Percentiles rank a stretch among this genome's conserved stretches.
Conservation (phyloP, 2,797 vertebrate species). For the Halcyon smyrnensis region DNA sequence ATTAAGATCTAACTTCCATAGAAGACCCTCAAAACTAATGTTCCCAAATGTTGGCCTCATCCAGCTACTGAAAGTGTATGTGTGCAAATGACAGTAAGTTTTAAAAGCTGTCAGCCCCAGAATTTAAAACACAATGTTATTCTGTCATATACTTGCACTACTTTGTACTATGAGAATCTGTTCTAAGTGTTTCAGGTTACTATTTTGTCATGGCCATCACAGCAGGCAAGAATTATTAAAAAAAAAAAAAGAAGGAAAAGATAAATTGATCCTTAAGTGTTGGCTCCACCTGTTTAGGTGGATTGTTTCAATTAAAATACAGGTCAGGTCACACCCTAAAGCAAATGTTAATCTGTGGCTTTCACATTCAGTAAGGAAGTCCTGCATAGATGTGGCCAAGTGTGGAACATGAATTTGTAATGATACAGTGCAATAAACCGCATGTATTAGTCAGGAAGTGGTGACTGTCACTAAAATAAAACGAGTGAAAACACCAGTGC, state of each 20-base stretch:
- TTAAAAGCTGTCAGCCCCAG: not conserved
- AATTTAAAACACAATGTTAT: not conserved
- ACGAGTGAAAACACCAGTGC: not conserved
- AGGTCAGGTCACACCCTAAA: not conserved
- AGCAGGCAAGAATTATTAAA: not conserved
- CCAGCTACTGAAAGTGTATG: not conserved
- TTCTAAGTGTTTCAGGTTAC: not conserved
- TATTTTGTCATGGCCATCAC: not conserved
- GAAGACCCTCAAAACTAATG: not conserved
- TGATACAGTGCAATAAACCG: not conserved
- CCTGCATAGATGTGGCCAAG: not conserved
- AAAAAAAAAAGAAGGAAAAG: not conserved
- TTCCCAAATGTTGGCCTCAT: not conserved
- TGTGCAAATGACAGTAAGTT: not conserved
- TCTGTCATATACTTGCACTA: not conserved
- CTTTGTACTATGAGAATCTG: not conserved
- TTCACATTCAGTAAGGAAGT: not conserved
- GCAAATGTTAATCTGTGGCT: not conserved
- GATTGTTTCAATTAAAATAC: not conserved
- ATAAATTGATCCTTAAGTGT: not conserved
- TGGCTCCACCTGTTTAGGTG: not conserved
- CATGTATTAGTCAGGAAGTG: not conserved
- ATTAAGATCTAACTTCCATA: not conserved
- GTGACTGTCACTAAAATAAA: not conserved
- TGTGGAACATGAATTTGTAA: not conserved